Base-by-base conservation (phyloP, 2,888 invertebrate species). In the Ramazzottius varieornatus region DNA sequence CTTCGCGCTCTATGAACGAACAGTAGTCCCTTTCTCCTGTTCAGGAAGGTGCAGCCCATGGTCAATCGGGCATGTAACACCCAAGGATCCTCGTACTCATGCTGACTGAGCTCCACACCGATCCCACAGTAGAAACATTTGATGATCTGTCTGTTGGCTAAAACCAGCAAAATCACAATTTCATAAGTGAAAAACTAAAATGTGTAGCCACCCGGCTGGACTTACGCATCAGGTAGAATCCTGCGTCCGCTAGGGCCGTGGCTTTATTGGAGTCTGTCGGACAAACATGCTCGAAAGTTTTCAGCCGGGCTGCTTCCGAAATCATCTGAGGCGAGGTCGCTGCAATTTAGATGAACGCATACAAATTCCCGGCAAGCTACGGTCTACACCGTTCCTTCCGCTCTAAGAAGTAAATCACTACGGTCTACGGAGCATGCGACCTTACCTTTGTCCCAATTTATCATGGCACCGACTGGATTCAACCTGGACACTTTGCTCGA, bases 81-180 rank as follows among this genome's bases (percentile, higher is more conserved):
- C 54, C 54, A 54, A 8, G 54, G 54, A 54, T 54, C 54, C 29
- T n/a, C n/a, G n/a, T n/a, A n/a, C n/a, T n/a, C n/a, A n/a, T n/a
- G n/a, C n/a, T n/a, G n/a, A n/a, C n/a, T n/a, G n/a, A n/a, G n/a
- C n/a, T n/a, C n/a, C n/a, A n/a, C n/a, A n/a, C n/a, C n/a, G n/a
- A n/a, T n/a, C n/a, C n/a, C n/a, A 24, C 54, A 54, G 54, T n/a
- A 54, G 29, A 54, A 54, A 24, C 54, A 54, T 40, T 40, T 40
- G 40, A 40, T 40, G 20, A 40, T 20, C 13, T 8, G 40, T 13
- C 20, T 40, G 20, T 20, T 8, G 8, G 40, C 8, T 20, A 54
- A 24, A 54, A 54, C 16, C 24, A n/a, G 20, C 54, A 16, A 24
- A 13, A 54, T 16, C 8, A 54, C 8, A 13, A 40, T 13, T 40